Conservation (phyloP, 2,797 vertebrate genomes). For the Notamacropus eugenii region DNA sequence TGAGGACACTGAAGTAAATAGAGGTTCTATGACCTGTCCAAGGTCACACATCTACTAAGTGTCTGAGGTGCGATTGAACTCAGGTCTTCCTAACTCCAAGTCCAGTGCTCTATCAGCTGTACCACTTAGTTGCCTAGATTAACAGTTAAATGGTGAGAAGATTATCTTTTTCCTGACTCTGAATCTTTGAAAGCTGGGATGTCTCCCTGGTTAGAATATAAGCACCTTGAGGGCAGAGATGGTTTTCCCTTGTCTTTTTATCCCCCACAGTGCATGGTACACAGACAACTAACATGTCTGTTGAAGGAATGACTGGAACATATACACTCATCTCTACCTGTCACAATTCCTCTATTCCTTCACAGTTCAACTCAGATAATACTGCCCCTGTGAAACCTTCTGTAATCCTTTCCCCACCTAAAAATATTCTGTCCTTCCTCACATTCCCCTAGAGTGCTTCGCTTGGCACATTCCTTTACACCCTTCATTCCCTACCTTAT, state of each 20-base stretch:
- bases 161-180: background rate
- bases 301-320: background rate
- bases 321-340: background rate
- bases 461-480: background rate
- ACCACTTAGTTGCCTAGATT: background rate
- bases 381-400: background rate
- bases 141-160: background rate
- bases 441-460: background rate
- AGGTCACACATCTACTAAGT: background rate
- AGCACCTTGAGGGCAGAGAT: background rate
- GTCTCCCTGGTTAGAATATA: background rate
- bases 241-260: background rate
- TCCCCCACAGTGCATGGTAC: background rate
- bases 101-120: background rate
- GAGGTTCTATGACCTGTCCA: background rate
- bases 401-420: background rate
- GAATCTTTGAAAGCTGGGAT: background rate
- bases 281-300: background rate
- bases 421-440: background rate
- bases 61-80: background rate
- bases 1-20: background rate
- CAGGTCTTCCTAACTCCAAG: background rate
- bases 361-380: background rate
- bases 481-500: background rate
- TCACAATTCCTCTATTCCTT: background rate